Base-by-base conservation (phyloP, 2,113 vertebrate species). In the Mus spicilegus region DNA sequence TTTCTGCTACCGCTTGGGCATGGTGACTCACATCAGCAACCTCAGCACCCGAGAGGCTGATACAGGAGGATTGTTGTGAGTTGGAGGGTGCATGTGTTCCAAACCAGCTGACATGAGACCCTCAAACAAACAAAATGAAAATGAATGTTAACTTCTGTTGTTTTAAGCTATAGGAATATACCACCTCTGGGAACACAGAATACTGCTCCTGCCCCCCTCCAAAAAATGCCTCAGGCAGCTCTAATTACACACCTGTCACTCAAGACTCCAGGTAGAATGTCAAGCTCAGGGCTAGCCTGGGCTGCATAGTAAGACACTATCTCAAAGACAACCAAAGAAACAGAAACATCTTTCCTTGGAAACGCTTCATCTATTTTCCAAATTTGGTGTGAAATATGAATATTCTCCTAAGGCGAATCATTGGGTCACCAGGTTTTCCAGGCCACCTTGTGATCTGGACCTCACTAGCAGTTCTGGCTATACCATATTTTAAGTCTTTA, bases 361-460 rank as follows among this genome's bases (percentile, higher is more conserved):
- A 28, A n/a, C 63, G 58, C 61, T 49, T 46, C 69, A 11, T 51
- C 24, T 20, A 87, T 87, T 87, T 89, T 56, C 67, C 46, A 90
- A 89, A 69, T 67, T 76, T 49, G 9, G 78, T 77, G 33, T 87
- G 26, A 87, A 96, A 93, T 93, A 70, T 61, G 88, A 92, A 77
- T 87, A 58, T 87, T 24, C 51, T 93, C 19, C 81, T 73, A 54
- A 58, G 56, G 65, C 80, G 2, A 51, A 54, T 72, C 36, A 89
- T 58, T 86, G 30, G 14, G 24, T 80, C 42, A 56, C 56, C 63
- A 81, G 39, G 6, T 58, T 86, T 89, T 70, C 73, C 42, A 89
- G 46, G 67, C 73, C 42, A 22, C 42, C 39, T 56, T 84, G 30
- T 86, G 51, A 76, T n/a, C 51, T 80, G 63, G 67, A 78, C 30